Conservation (phyloP, 2,113 vertebrate genomes). For the Tyrannus savana region DNA sequence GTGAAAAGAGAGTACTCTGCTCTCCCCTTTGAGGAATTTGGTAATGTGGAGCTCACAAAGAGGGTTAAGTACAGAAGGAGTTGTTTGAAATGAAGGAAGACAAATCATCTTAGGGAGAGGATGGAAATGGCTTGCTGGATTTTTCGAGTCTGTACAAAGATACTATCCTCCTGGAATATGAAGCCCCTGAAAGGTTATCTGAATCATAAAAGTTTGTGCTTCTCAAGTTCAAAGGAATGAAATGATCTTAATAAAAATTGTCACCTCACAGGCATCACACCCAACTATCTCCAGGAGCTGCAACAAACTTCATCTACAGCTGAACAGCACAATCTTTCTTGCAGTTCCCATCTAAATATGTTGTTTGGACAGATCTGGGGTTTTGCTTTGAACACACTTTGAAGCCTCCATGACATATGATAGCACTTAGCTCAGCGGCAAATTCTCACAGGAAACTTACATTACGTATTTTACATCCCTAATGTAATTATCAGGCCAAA, state of each 20-base stretch:
- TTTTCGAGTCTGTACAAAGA: background rate
- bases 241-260: background rate
- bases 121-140: background rate
- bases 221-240: background rate
- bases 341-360: background rate
- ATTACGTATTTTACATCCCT: background rate
- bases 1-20: background rate
- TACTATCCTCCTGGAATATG: background rate
- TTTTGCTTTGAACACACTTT: background rate
- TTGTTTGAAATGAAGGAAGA: background rate
- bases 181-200: conserved; percentile 22
- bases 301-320: background rate
- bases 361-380: background rate
- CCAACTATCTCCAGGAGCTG: background rate
- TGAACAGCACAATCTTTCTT: background rate
- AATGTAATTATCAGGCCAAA: background rate
- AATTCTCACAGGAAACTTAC: background rate
- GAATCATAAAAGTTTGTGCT: background rate
- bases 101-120: background rate
- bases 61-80: background rate
- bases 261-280: background rate
- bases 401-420: background rate
- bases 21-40: background rate
- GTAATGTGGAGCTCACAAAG: background rate
- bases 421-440: background rate